A percentile compares a stretch with the other conserved stretches of the same genome.
Conservation (phyloP, 2,888 invertebrate genomes). For the Ichneumon xanthorius region DNA sequence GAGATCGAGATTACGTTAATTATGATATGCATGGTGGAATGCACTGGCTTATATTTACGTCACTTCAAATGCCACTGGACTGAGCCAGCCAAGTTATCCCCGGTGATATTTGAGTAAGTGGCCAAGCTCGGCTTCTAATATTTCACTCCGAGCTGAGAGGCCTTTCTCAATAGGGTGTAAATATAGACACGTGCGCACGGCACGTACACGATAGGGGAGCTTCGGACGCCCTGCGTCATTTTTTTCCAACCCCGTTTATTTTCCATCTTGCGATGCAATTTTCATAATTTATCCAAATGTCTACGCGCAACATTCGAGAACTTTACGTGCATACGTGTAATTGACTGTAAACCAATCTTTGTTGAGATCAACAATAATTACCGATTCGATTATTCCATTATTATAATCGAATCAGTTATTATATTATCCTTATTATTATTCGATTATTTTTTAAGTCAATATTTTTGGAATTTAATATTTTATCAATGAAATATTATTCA, state of each 20-base stretch:
- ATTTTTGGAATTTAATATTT: too few species aligned
- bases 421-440: too few species aligned
- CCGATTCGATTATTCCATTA: too few species aligned
- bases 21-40: constrained; percentile 3
- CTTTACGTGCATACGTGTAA: too few species aligned
- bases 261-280: background rate
- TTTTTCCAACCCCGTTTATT: background rate
- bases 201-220: background rate
- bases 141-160: constrained; percentile 32
- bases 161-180: constrained; percentile 20
- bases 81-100: constrained; percentile 33
- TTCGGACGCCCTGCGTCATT: background rate
- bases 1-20: constrained; percentile 13
- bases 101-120: constrained; percentile 42
- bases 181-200: background rate
- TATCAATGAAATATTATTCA: too few species aligned
- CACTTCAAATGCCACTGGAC: constrained; percentile 40
- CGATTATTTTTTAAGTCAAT: too few species aligned
- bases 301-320: too few species aligned
- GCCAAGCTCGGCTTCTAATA: constrained; percentile 40
- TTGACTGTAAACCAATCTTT: too few species aligned
- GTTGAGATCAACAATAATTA: too few species aligned
- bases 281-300: background rate
- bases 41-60: constrained; percentile 11
- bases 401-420: too few species aligned